phyloP scores from a whole-genome alignment of 2,888 invertebrate genomes.

The Danaus chrysippus region DNA sequence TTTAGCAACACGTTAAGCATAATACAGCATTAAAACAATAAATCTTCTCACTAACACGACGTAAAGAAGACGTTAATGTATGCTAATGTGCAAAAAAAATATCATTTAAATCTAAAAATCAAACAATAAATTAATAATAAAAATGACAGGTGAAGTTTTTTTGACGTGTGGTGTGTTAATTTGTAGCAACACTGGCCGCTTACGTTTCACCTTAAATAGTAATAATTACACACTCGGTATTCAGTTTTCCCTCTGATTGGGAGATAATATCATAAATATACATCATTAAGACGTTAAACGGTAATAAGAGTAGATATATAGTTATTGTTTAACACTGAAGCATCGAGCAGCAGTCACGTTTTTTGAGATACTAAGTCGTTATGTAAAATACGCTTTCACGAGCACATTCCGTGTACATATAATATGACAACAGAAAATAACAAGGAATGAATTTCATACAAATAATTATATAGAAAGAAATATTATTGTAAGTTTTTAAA shows the following conservation, averaged over 20 bases:
- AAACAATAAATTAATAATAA: not conserved
- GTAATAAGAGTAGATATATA: conserved; percentile 2
- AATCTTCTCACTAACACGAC: too few relatives aligned
- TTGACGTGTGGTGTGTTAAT: not conserved
- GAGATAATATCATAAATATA: conserved; percentile 16
- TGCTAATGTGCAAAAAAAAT: too few relatives aligned
- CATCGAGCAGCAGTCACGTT: not conserved
- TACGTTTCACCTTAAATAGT: conserved; percentile 11
- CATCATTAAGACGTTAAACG: conserved; percentile 5
- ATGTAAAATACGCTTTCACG: not conserved
- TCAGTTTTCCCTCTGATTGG: conserved; percentile 12
- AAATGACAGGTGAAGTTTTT: not conserved
- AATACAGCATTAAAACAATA: too few relatives aligned
- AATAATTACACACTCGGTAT: conserved; percentile 17
- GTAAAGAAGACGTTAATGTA: too few relatives aligned
- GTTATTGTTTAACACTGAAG: conserved; percentile 1
- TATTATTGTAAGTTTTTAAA: too few relatives aligned
- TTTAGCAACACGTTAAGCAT: too few relatives aligned
- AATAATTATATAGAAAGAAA: too few relatives aligned
- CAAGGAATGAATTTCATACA: too few relatives aligned
- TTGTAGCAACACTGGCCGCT: not conserved
- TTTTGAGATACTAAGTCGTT: conserved; percentile 1
- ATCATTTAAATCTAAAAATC: too few relatives aligned
- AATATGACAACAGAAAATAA: too few relatives aligned
- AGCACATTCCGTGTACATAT: too few relatives aligned